Percentiles rank a stretch among this genome's conserved stretches.
Conservation (phyloP, 2,888 invertebrate species). For the Brachypterus glaber region DNA sequence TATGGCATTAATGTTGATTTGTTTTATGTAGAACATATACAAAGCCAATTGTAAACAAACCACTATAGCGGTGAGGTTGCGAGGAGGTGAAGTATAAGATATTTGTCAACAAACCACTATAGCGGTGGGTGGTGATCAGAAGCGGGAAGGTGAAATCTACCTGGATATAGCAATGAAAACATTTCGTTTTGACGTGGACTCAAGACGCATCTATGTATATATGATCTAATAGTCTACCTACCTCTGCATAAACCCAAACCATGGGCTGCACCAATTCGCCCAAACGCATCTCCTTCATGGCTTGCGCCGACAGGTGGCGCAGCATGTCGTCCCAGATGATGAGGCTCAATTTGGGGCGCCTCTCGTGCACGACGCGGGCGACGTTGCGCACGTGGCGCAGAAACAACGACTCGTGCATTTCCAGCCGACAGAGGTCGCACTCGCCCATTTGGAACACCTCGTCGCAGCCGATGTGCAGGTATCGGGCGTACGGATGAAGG, state of each 20-base stretch:
- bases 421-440: slow-evolving; percentile 50
- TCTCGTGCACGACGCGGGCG: slow-evolving; percentile 49
- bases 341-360: slow-evolving; percentile 49
- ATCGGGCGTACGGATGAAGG: slow-evolving; percentile 36
- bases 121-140: too few species aligned
- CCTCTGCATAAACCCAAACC: slow-evolving; percentile 73
- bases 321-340: slow-evolving; percentile 80
- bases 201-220: too few species aligned
- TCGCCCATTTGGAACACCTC: slow-evolving; percentile 64
- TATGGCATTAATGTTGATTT: too few species aligned
- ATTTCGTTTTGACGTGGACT: too few species aligned
- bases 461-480: slow-evolving; percentile 66
- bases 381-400: slow-evolving; percentile 53
- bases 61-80: too few species aligned
- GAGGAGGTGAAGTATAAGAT: too few species aligned
- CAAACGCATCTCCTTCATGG: slow-evolving; percentile 51
- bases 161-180: too few species aligned
- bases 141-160: too few species aligned
- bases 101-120: too few species aligned
- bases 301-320: slow-evolving; percentile 50
- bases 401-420: slow-evolving; percentile 49
- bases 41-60: too few species aligned
- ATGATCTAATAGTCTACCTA: too few species aligned
- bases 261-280: slow-evolving; percentile 64
- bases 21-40: too few species aligned